Evolutionary conservation across 1,140 invertebrate genomes (phyloP), one percentile per base, ranked within the genome.

Genomic region (Chrysopa pallens): DNA sequence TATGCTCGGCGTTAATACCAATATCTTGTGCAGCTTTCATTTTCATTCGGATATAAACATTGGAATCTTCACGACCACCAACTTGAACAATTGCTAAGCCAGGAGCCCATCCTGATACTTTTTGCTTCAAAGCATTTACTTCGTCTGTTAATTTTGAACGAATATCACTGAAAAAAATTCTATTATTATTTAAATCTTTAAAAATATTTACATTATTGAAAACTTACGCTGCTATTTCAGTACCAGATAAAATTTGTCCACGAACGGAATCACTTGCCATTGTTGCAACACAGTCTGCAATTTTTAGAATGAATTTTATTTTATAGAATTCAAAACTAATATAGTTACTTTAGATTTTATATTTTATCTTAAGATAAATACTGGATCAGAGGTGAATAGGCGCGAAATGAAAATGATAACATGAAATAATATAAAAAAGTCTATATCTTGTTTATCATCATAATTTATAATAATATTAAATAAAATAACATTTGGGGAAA

Each of bases 11-110:
- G 13, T 71, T 58, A 29, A 97, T 90, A 43, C 94, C 95, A 48
- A 98, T 86, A 53, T 93, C 84, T 27, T 65, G 72, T 1, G 93
- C 92, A 6, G 88, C 84, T 62, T 89, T 93, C 13, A 95, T 73
- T 67, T 98, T 99, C 78, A 90, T 92, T 35, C 85, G 69, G 57
- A 98, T 98, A 61, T 98, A 99, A 6, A 98, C 92, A 70, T 97
- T 98, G n/a, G 94, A 98, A 65, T 98, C 95, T 59, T 93, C 88
- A 7, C 93, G 69, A 2, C 78, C 79, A 2, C 95, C 95, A 33
- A 98, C 94, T 67, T 88, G 84, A 6, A 87, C 77, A 46, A 90
- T 88, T 5, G 81, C 76, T 40, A 96, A 64, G 3, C 79, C 76
- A 0, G 89, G 87, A 43, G 60, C 54, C 56, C 83, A 91, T 38